phyloP scores from a whole-genome alignment of 2,113 vertebrate species.

The Phodopus roborovskii region DNA sequence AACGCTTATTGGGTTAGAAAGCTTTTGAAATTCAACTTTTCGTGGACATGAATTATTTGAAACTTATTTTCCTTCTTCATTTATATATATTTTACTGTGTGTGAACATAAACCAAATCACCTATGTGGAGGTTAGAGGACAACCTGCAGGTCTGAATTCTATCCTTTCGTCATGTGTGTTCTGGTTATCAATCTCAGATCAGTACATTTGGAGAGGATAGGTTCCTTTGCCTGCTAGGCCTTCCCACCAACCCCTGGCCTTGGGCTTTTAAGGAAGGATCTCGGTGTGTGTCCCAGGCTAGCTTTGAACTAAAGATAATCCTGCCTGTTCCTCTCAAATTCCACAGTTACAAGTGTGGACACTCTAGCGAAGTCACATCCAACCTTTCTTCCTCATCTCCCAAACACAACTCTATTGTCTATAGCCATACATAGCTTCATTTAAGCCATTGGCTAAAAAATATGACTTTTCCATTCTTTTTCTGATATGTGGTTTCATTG shows the following conservation, averaged over 20 bases:
- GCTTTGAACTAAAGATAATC: not conserved
- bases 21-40: not conserved
- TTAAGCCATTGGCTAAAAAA: not conserved
- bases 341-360: too few species aligned
- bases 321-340: not conserved
- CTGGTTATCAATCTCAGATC: not conserved
- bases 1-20: not conserved
- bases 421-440: fast-evolving
- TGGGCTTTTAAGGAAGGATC: not conserved
- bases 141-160: not conserved
- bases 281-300: too few species aligned
- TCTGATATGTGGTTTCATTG: not conserved
- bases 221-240: not conserved
- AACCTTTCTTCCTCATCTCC: not conserved
- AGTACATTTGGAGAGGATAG: not conserved
- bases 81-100: too few species aligned
- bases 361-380: not conserved
- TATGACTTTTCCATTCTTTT: not conserved
- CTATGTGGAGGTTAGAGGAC: not conserved
- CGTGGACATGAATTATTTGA: not conserved
- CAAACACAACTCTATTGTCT: fast-evolving
- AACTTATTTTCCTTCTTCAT: not conserved
- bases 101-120: not conserved
- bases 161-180: not conserved
- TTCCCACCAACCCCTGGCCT: not conserved